Base-by-base conservation (phyloP, 2,888 invertebrate species). In the Drepanosiphum platanoidis region DNA sequence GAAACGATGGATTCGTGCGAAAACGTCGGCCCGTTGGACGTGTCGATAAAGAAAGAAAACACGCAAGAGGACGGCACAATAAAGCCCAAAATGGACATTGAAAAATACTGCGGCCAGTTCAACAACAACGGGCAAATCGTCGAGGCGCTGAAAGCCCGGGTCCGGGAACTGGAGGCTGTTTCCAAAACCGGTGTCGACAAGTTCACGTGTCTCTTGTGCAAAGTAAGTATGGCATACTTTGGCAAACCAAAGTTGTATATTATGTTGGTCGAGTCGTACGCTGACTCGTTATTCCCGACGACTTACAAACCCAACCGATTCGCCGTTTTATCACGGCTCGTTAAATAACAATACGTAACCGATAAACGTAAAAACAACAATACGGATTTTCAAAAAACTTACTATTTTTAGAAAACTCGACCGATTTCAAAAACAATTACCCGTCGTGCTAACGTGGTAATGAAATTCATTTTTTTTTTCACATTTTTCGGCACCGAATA, bases 71-170 rank as follows among this genome's bases (percentile, higher is more conserved):
- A 89, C 89, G n/a, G 88, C 88, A 66, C 89, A 88, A 27, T 89
- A 89, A 80, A 86, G 89, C 89, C 78, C 52, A 79, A 86, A 66
- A 66, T 87, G 87, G 74, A 89, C 89, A 87, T 88, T 1, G 72
- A 86, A 13, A 86, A 87, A n/a, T 86, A 77, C 5, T 84, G 84
- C 71, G 39, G 71, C 8, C 86, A 86, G 42, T 84, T 75, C 74
- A 84, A 68, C 66, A 83, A 52, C 66, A 87, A 87, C 75, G 34
- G 46, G 36, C 83, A 84, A 77, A 84, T 94, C 71, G 91, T 95
- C 83, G 93, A 95, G 89, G 95, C 96, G 0, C 90, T 96, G 27
- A 95, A 95, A 89, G 92, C 92, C 66, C 93, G 94, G 88, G 93
- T 96, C 79, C 92, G 93, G 75, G 95, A 95, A 87, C 91, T 95